These are phyloP conservation scores for Cynopterus brachyotis DNA, from an alignment of 2,113 vertebrate species.

Conservation along the genomic window DNA sequence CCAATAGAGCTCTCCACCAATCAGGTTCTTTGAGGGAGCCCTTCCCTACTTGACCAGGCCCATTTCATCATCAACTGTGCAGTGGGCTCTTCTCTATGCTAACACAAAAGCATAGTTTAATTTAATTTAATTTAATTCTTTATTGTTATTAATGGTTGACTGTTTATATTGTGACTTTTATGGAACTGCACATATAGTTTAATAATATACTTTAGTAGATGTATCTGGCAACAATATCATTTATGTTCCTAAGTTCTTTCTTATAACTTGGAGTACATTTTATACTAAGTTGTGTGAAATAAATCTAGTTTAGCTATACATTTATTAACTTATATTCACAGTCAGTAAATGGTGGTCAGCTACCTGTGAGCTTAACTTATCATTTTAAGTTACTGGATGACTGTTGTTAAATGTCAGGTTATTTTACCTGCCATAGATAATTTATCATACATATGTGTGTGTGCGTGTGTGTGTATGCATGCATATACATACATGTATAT, in stretches of 20 bases:
- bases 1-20: background rate
- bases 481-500: background rate
- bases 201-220: background rate
- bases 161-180: slow-evolving; percentile 18
- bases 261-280: background rate
- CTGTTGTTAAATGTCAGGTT: slow-evolving; percentile 3
- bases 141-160: background rate
- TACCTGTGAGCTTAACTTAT: background rate
- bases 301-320: slow-evolving; percentile 11
- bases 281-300: background rate
- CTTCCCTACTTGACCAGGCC: background rate
- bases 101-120: background rate
- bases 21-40: background rate
- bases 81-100: background rate
- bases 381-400: background rate
- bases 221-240: background rate
- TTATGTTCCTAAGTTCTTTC: background rate
- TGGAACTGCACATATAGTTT: background rate
- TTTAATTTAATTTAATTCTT: slow-evolving; percentile 9
- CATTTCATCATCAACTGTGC: background rate
- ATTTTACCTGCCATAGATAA: background rate
- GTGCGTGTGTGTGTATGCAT: no score
- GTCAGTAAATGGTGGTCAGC: background rate
- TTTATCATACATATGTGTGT: no score
- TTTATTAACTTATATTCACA: background rate